phyloP scores from a whole-genome alignment of 2,113 vertebrate species.

The Heteronetta atricapilla region DNA sequence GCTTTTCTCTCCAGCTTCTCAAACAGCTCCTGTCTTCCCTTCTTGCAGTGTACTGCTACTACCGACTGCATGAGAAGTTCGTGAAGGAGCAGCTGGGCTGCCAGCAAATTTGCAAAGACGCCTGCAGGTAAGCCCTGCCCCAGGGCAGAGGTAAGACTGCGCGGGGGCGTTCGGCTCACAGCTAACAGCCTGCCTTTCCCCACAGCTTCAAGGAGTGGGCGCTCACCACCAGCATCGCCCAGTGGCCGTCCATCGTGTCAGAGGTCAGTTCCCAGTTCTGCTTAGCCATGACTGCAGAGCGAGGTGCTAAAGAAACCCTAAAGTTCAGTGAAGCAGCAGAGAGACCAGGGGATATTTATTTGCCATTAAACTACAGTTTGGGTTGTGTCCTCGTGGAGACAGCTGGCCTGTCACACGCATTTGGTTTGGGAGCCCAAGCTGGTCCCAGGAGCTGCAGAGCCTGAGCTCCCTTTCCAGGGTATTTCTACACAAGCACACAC shows the following conservation, averaged over 20 bases:
- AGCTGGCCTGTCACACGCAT: not conserved
- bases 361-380: not conserved
- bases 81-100: constrained; percentile 81
- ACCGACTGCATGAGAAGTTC: constrained; percentile 73
- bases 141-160: accelerated
- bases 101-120: constrained; percentile 76
- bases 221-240: constrained; percentile 80
- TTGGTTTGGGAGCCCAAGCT: not conserved
- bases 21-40: not conserved
- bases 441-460: not conserved
- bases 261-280: constrained; percentile 67
- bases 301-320: not conserved
- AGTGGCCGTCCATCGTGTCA: constrained; percentile 78
- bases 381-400: not conserved
- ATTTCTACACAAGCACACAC: not conserved
- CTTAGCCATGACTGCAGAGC: not conserved
- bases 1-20: not conserved
- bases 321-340: not conserved
- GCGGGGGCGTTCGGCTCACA: accelerated
- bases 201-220: constrained; percentile 85
- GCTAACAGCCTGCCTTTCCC: not conserved
- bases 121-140: constrained; percentile 77
- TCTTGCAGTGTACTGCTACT: constrained; percentile 83
- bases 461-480: not conserved
- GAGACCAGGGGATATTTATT: not conserved